Base-by-base conservation (phyloP, 2,113 vertebrate species). In the Tricholaema leucomelas region DNA sequence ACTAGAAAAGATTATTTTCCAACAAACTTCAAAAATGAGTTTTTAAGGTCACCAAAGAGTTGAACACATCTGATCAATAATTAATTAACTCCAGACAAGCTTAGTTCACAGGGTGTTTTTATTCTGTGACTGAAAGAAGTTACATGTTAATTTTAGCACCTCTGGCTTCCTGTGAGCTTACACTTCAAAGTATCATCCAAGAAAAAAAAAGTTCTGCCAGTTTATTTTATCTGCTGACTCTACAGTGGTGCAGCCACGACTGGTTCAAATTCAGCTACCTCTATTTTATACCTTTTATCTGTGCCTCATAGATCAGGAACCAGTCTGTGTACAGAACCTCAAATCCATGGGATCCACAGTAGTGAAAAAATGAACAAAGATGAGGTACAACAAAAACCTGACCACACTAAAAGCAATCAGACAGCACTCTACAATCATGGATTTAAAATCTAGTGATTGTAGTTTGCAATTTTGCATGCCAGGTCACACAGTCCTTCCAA, bases 371-470 rank as follows among this genome's bases (percentile, higher is more conserved):
- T 15, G 33, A 72, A 55, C 40, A 54, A 38, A 64, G 11, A 3
- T 38, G 64, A 78, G n/a, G 27, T 56, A 23, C 36, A 88, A 18
- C 15, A 1, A 64, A 91, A 80, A 60, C 7, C 13, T 56, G 42
- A 8, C 52, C 15, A 60, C 3, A 24, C 12, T 65, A 30, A 72
- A 64, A 77, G 2, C 3, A 81, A n/a, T 24, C 31, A 35, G 4
- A 58, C 72, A 70, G 36, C 1, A 30, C 5, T 36, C 19, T 38
- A 14, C 2, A 60, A 5, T 0, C 3, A 28, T 8, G 27, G 8
- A 54, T 25, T 52, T 48, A 71, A 81, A 84, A 69, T 36, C 9
- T 11, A 31, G 1, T 21, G 31, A 33, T 46, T 71, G 14, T 13
- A 31, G 4, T 33, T 60, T 58, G 63, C 84, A 75, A 64, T 50